These are phyloP conservation scores for Synergus itoensis DNA, from an alignment of 2,888 invertebrate genomes.

Conservation along the genomic window DNA sequence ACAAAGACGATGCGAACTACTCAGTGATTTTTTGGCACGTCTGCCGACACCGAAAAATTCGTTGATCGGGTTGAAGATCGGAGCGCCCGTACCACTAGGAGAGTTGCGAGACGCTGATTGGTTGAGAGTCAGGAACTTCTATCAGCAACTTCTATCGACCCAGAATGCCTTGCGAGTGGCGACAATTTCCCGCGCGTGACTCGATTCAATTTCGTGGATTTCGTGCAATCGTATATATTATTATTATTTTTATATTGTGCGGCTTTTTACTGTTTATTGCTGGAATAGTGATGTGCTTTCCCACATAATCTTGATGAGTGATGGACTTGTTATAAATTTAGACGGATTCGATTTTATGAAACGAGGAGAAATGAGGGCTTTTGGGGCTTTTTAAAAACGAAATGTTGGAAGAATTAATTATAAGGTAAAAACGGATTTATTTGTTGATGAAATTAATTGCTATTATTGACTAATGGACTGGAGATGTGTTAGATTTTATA, in stretches of 20 bases:
- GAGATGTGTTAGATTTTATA: no score
- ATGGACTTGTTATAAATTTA: no score
- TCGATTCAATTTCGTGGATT: constrained; percentile 51
- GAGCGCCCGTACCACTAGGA: constrained; percentile 64
- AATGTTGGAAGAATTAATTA: no score
- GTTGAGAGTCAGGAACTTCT: constrained; percentile 77
- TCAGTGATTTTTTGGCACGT: constrained; percentile 65
- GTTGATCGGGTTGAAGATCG: constrained; percentile 71
- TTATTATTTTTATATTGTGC: neutral
- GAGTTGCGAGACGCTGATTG: constrained; percentile 70
- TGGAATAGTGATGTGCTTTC: neutral
- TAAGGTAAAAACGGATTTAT: no score
- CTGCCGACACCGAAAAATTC: constrained; percentile 68
- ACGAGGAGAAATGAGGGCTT: no score
- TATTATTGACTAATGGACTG: no score
- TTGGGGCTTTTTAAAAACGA: no score
- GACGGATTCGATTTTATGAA: no score
- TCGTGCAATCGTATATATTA: constrained; percentile 13
- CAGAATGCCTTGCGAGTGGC: constrained; percentile 70
- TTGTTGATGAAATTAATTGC: no score
- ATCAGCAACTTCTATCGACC: constrained; percentile 78
- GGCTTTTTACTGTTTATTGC: neutral
- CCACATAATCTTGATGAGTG: neutral
- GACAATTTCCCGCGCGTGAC: constrained; percentile 54
- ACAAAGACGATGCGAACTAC: constrained; percentile 57